Evolutionary conservation across 2,113 vertebrate genomes (phyloP).

Genomic region (Phaethon lepturus): DNA sequence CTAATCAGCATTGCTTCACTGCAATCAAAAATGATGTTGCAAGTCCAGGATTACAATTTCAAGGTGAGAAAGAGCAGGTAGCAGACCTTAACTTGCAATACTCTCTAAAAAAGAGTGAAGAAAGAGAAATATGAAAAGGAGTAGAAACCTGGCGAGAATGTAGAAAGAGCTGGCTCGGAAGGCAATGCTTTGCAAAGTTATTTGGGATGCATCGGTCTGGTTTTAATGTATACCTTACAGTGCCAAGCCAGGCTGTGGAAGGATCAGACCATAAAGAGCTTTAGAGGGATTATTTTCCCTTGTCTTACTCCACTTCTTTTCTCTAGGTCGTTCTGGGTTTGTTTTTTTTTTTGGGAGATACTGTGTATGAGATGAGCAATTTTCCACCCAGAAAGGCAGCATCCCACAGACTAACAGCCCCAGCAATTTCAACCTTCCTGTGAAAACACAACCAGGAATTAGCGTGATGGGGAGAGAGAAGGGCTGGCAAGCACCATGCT

Average conservation of each 20-base stretch:
- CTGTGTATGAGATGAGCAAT: neutral
- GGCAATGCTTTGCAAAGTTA: neutral
- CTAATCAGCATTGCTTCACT: neutral
- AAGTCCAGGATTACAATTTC: neutral
- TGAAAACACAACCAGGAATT: neutral
- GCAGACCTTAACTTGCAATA: neutral
- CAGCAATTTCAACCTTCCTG: neutral
- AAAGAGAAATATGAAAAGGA: neutral
- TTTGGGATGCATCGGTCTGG: neutral
- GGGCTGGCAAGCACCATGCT: fast-evolving
- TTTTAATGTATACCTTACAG: neutral
- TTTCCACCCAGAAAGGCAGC: neutral
- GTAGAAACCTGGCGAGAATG: neutral
- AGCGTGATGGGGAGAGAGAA: neutral
- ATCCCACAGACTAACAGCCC: neutral
- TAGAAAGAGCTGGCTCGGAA: neutral
- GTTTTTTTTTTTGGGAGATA: neutral
- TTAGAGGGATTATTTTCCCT: neutral
- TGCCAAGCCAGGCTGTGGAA: neutral
- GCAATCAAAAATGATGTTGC: neutral
- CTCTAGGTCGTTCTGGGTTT: neutral
- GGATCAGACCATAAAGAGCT: neutral
- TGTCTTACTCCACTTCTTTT: neutral
- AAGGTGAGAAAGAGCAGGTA: neutral
- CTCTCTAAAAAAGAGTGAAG: neutral